These are phyloP conservation scores for Trichonephila inaurata DNA, from an alignment of 1,140 invertebrate genomes.

Conservation along the genomic window DNA sequence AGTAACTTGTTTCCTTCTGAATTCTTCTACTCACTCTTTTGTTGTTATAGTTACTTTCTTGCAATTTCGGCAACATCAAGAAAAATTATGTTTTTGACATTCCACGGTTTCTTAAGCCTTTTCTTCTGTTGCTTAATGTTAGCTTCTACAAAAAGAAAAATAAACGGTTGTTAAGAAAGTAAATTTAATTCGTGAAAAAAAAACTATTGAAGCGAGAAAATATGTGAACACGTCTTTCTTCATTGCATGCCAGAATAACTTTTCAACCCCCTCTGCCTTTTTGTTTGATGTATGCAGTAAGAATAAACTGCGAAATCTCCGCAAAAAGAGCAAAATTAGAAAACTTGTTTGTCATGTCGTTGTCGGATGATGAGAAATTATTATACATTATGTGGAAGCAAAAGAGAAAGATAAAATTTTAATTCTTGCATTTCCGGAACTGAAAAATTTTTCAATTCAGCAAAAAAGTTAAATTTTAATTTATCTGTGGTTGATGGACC, in stretches of 20 bases:
- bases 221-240: neutral
- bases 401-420: neutral
- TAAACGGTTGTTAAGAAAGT: neutral
- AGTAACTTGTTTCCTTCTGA: conserved; percentile 40
- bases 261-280: neutral
- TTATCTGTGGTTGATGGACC: too few relatives aligned
- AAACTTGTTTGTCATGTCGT: neutral
- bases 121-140: neutral
- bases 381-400: neutral
- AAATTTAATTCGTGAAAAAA: neutral
- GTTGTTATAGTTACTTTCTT: neutral
- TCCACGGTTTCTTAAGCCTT: neutral
- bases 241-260: neutral
- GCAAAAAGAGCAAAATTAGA: neutral
- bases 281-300: neutral
- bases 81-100: conserved; percentile 34
- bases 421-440: too few relatives aligned
- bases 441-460: too few relatives aligned
- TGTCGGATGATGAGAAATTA: neutral
- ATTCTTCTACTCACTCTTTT: neutral
- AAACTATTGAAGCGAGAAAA: neutral
- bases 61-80: neutral
- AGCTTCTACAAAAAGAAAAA: neutral
- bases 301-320: neutral
- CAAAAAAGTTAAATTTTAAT: too few relatives aligned